These are phyloP conservation scores for Caerostris darwini DNA, from an alignment of 1,140 invertebrate species.

Conservation along the genomic window DNA sequence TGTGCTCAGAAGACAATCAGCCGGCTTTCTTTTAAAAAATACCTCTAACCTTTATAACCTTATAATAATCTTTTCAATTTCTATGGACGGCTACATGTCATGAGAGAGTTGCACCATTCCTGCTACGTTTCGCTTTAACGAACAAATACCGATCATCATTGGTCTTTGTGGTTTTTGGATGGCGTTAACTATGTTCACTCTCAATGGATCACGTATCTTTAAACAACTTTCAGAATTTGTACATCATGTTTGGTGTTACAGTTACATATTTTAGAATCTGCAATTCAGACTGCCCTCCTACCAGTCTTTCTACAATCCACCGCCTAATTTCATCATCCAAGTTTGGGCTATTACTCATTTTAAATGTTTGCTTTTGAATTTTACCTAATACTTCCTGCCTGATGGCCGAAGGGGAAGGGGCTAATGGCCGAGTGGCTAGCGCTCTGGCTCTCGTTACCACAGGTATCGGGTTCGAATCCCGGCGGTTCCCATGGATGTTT, in stretches of 20 bases:
- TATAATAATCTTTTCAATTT: background rate
- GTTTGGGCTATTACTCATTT: background rate
- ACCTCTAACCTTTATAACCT: conserved; percentile 17
- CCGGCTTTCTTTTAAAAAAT: background rate
- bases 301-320: background rate
- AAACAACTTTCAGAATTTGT: background rate
- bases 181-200: background rate
- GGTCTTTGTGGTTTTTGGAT: background rate
- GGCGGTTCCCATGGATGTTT: too few relatives aligned
- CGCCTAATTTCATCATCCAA: background rate
- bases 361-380: conserved; percentile 7
- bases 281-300: too few relatives aligned
- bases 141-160: conserved; percentile 13
- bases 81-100: background rate
- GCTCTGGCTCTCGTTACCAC: too few relatives aligned
- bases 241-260: background rate
- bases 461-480: too few relatives aligned
- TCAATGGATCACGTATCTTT: background rate
- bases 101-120: background rate
- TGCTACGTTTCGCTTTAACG: background rate
- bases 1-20: background rate
- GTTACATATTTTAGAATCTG: background rate
- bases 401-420: too few relatives aligned
- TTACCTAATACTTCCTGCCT: background rate
- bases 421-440: too few relatives aligned